Percentiles rank a stretch among this genome's conserved stretches.
phyloP scores from a whole-genome alignment of 2,797 vertebrate genomes.

The Crax fasciolata region DNA sequence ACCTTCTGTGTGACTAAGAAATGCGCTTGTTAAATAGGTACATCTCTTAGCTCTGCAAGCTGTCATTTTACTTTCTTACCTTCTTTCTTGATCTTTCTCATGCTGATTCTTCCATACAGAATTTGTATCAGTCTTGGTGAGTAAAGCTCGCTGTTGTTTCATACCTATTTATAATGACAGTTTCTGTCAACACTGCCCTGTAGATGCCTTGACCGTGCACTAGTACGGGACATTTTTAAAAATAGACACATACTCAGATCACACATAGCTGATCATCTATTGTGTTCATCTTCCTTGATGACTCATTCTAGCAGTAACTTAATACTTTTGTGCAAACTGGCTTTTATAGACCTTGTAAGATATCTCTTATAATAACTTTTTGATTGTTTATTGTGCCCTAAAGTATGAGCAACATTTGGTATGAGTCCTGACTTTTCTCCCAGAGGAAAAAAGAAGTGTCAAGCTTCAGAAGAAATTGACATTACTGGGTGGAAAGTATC shows the following conservation, averaged over 20 bases:
- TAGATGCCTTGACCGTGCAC: not conserved
- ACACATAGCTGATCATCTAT: not conserved
- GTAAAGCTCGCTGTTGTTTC: not conserved
- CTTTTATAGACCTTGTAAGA: not conserved
- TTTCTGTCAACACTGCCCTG: not conserved
- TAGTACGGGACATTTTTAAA: not conserved
- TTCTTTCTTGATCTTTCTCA: not conserved
- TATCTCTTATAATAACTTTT: not conserved
- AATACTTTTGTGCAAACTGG: not conserved
- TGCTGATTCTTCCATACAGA: not conserved
- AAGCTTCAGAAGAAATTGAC: not conserved
- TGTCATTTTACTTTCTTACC: not conserved
- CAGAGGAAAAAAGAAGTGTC: not conserved
- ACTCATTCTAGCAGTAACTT: not conserved
- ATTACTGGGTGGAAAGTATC: not conserved
- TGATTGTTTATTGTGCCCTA: not conserved
- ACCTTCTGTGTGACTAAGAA: not conserved
- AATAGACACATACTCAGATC: not conserved
- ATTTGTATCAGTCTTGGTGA: not conserved
- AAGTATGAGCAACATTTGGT: not conserved
- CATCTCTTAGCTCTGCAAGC: not conserved
- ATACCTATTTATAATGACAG: not conserved
- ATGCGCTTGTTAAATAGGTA: not conserved
- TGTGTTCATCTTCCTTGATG: not conserved
- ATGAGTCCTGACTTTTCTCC: not conserved